Evolutionary conservation across 2,888 invertebrate genomes (phyloP).

Genomic region (Drosophila kambysellisi): DNA sequence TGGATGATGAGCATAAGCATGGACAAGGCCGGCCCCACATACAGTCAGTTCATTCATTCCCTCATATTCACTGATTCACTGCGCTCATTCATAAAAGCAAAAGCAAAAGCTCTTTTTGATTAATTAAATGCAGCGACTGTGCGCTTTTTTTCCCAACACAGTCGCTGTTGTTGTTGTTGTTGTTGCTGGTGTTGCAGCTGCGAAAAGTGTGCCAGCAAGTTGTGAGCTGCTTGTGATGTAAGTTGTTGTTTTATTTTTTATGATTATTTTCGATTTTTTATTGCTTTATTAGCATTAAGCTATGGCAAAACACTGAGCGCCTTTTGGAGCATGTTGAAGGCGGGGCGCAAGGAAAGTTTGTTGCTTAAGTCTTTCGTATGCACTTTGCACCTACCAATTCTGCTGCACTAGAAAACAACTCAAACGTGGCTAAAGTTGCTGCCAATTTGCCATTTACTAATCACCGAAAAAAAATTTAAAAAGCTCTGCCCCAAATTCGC

Average conservation of each 20-base stretch:
- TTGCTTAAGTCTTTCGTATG: conserved; percentile 57
- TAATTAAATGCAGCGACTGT: conserved; percentile 73
- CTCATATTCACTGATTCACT: conserved; percentile 57
- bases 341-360: conserved; percentile 55
- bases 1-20: conserved; percentile 12
- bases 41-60: conserved; percentile 51
- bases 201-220: conserved; percentile 72
- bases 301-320: conserved; percentile 43
- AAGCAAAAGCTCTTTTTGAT: conserved; percentile 72
- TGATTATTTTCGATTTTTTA: conserved; percentile 59
- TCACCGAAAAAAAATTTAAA: conserved; percentile 31
- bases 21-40: conserved; percentile 51
- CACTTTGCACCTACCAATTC: conserved; percentile 63
- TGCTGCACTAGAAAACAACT: conserved; percentile 58
- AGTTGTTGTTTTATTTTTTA: conserved; percentile 52
- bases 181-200: conserved; percentile 38
- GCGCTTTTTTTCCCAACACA: conserved; percentile 41
- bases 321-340: conserved; percentile 16
- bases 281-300: conserved; percentile 69
- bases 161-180: conserved; percentile 19
- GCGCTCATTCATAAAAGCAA: conserved; percentile 71
- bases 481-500: conserved; percentile 45
- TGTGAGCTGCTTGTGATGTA: conserved; percentile 67
- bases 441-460: conserved; percentile 45
- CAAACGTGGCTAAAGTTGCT: conserved; percentile 56